phyloP scores from a whole-genome alignment of 1,140 invertebrate species.

The Pollicipes pollicipes region DNA sequence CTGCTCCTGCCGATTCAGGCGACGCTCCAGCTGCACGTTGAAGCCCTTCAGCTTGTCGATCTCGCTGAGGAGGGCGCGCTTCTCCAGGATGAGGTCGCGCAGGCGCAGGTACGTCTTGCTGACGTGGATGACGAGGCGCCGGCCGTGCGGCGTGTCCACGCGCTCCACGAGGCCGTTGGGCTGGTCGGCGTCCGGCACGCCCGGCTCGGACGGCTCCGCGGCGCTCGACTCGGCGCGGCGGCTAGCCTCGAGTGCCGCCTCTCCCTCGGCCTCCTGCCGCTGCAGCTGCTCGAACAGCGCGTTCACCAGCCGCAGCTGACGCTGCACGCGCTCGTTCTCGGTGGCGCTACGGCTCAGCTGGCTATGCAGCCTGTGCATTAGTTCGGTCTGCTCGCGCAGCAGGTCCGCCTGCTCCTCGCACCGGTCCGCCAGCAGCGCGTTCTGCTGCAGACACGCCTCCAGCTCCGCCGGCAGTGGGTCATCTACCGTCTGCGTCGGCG shows the following conservation, averaged over 20 bases:
- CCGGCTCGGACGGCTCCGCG: background rate
- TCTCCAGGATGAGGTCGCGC: constrained; percentile 71
- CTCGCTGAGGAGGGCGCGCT: constrained; percentile 63
- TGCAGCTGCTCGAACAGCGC: constrained; percentile 1
- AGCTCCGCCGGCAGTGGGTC: no score
- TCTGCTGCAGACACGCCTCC: no score
- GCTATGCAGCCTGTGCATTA: no score
- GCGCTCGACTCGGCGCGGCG: background rate
- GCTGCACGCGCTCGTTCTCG: background rate
- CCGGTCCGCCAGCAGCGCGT: no score
- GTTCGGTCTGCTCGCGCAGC: no score
- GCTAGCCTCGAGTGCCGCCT: background rate
- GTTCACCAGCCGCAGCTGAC: background rate
- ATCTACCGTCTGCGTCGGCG: no score
- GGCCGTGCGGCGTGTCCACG: constrained; percentile 49
- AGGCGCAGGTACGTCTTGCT: constrained; percentile 73
- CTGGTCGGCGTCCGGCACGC: background rate
- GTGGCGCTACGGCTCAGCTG: no score
- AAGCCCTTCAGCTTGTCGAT: constrained; percentile 61
- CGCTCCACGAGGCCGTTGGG: constrained; percentile 27
- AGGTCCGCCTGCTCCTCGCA: no score
- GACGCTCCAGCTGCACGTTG: constrained; percentile 56
- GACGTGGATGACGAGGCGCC: constrained; percentile 55
- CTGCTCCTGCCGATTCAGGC: constrained; percentile 45
- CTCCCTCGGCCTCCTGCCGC: background rate